Base-by-base conservation (phyloP, 2,888 invertebrate genomes). In the Synergus itoensis region DNA sequence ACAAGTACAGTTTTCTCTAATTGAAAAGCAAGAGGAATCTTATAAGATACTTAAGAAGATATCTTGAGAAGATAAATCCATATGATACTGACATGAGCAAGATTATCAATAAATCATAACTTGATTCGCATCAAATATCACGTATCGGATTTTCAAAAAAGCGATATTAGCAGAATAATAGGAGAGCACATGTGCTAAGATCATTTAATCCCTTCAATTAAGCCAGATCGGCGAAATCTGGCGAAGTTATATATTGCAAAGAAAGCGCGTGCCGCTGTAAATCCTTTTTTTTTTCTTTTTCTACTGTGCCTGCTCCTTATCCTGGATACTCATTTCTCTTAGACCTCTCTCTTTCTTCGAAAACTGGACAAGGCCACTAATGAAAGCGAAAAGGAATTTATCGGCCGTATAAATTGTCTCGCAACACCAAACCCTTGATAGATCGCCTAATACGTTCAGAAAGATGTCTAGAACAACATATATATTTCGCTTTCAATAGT, bases 361-460 rank as follows among this genome's bases (percentile, higher is more conserved):
- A 81, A 75, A 79, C 81, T 75, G 84, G 83, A 86, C 87, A 84
- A 85, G 86, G 84, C 85, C 88, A 86, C 90, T 90, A 90, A 90
- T 90, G 90, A 90, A 90, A 90, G 87, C 87, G 88, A 87, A 88
- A 87, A 89, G 87, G 88, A 90, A 90, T 90, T 90, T 90, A 90
- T 90, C 89, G 89, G 63, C 80, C 87, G 85, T 88, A 90, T 90
- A 90, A 90, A 90, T 90, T 89, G 89, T 87, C 85, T 69, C 77
- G 80, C 79, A 79, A 79, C 78, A 81, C 81, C 83, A 83, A 81
- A 82, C 79, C 82, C 82, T 84, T 85, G 87, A 88, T 86, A 84
- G 83, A 87, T 86, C 81, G 86, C 79, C 84, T 82, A 84, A 84
- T 84, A 83, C 63, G 82, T 81, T 80, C 76, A 80, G 80, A 83